These are phyloP conservation scores for Fopius arisanus DNA, from an alignment of 1,140 invertebrate species.

Conservation along the genomic window DNA sequence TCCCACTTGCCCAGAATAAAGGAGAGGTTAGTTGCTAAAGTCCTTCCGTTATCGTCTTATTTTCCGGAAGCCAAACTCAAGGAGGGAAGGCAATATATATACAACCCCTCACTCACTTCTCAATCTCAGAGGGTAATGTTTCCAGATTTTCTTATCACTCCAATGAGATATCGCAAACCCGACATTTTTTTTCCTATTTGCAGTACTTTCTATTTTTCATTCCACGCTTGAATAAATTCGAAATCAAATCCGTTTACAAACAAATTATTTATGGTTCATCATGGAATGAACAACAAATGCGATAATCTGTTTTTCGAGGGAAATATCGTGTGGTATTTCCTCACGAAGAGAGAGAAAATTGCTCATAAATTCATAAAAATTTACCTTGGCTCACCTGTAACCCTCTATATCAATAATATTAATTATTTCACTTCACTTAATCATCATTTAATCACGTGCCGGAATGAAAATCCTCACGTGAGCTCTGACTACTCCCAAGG, in stretches of 20 bases:
- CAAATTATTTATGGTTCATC: too few species aligned
- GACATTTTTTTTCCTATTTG: too few species aligned
- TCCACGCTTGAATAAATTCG: too few species aligned
- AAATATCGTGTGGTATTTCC: too few species aligned
- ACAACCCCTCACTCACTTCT: slow-evolving; percentile 15
- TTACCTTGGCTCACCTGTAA: too few species aligned
- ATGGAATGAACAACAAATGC: too few species aligned
- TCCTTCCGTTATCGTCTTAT: slow-evolving; percentile 26
- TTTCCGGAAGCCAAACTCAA: background rate
- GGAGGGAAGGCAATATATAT: slow-evolving; percentile 9
- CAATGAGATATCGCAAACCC: background rate
- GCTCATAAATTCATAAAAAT: background rate
- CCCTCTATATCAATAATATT: background rate
- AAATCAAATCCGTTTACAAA: too few species aligned
- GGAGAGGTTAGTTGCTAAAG: slow-evolving; percentile 18
- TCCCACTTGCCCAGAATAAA: slow-evolving; percentile 10
- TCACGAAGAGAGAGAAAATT: too few species aligned
- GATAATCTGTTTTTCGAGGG: too few species aligned
- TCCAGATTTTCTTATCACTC: slow-evolving; percentile 1
- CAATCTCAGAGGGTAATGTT: background rate
- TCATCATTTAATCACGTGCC: background rate
- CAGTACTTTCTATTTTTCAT: background rate
- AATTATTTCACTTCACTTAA: background rate
- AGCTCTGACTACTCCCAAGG: background rate
- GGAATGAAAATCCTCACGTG: background rate